Percentiles rank a stretch among this genome's conserved stretches.
Evolutionary conservation across 2,797 vertebrate species (phyloP).

Genomic region (Nyctalus aviator): DNA sequence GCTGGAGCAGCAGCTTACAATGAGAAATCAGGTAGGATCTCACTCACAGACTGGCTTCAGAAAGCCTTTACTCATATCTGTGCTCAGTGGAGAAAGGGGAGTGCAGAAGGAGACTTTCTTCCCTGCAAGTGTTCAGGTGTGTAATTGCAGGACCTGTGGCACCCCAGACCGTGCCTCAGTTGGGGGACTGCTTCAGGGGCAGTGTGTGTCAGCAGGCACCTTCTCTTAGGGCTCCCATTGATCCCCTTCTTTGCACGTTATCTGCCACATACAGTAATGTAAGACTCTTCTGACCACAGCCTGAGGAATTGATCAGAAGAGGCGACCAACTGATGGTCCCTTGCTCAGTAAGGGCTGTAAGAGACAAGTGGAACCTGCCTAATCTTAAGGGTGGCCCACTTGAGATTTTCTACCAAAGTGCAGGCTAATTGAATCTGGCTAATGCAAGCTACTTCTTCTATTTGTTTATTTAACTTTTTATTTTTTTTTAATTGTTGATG

Average conservation of each 20-base stretch:
- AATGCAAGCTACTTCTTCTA: not conserved
- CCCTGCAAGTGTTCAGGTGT: not conserved
- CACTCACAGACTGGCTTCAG: not conserved
- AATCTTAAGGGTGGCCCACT: not conserved
- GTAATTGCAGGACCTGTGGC: not conserved
- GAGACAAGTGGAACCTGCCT: not conserved
- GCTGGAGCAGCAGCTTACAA: not conserved
- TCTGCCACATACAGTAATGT: not conserved
- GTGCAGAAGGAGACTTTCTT: not conserved
- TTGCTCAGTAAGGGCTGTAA: not conserved
- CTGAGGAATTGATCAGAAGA: not conserved
- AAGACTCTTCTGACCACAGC: not conserved
- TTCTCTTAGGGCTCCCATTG: not conserved
- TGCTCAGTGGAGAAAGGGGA: conserved; percentile 32
- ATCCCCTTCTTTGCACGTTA: not conserved
- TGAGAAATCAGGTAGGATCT: conserved; percentile 73
- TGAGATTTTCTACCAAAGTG: not conserved
- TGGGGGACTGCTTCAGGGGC: not conserved
- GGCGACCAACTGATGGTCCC: not conserved
- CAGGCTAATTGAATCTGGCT: not conserved
- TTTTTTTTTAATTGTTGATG: too few relatives aligned
- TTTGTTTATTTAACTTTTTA: too few relatives aligned
- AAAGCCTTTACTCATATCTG: conserved; percentile 30
- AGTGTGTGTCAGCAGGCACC: not conserved
- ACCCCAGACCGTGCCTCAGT: not conserved